These are phyloP conservation scores for Stercorarius parasiticus DNA, from an alignment of 2,113 vertebrate species.

Conservation along the genomic window DNA sequence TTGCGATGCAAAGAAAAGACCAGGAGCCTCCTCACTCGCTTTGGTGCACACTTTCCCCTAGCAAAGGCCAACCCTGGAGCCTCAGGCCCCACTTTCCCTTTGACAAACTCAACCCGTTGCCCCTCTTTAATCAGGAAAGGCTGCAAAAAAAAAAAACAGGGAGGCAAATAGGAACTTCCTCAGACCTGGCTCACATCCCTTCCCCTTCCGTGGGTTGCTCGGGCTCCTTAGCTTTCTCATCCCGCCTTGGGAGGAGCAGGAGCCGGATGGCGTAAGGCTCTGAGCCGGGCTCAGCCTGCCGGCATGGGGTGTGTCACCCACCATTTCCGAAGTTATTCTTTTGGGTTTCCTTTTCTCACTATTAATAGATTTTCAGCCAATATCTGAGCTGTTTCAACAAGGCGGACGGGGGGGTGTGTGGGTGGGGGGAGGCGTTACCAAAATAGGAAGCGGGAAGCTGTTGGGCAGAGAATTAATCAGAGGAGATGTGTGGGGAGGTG, in stretches of 20 bases:
- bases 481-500: neutral
- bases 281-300: neutral
- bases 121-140: conserved; percentile 27
- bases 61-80: neutral
- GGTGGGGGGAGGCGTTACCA: neutral
- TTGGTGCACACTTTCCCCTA: neutral
- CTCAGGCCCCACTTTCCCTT: neutral
- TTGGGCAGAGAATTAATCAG: conserved; percentile 25
- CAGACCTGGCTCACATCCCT: conserved; percentile 3
- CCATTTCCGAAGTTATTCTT: conserved; percentile 79
- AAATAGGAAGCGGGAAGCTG: conserved; percentile 40
- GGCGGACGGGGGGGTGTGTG: neutral
- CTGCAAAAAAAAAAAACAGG: neutral
- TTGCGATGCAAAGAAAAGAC: neutral
- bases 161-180: conserved; percentile 42
- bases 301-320: conserved; percentile 52
- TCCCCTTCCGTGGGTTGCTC: neutral
- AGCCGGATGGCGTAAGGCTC: neutral
- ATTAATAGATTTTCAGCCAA: conserved; percentile 76
- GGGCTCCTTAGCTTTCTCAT: conserved; percentile 24
- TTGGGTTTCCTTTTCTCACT: conserved; percentile 73
- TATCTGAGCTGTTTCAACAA: conserved; percentile 41
- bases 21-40: neutral
- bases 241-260: conserved; percentile 33
- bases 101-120: neutral